Base-by-base conservation (phyloP, 2,797 vertebrate species). In the Acanthis flammea region DNA sequence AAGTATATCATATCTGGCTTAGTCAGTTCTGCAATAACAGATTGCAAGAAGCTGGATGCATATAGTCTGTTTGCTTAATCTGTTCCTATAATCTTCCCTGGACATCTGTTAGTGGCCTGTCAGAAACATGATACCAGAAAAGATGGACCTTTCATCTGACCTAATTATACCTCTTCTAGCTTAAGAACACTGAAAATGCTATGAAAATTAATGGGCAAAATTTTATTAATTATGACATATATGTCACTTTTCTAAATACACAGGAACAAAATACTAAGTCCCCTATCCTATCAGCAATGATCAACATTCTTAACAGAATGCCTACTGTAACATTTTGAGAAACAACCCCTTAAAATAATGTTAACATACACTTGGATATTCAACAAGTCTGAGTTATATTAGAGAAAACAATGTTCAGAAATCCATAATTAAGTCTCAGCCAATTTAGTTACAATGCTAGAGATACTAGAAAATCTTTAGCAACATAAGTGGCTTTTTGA, bases 41-140 rank as follows among this genome's bases (percentile, higher is more conserved):
- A 92, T 15, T 91, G 70, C 83, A 85, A 88, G 88, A 91, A 89
- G 67, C 57, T 89, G 84, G 75, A 84, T 2, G 14, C 57, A 61
- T 25, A 70, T 8, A 51, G 33, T 73, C 71, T 54, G 33, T 37
- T 88, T 71, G 53, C 61, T 82, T 94, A 70, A 85, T 85, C 60
- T 86, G 44, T 54, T 92, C 53, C 51, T 73, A 73, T 55, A 60
- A 65, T 87, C 84, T 88, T 82, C 63, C 60, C 42, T 28, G 45
- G 78, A 92, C 87, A 94, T 92, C 84, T 94, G 92, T 45, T 96
- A 79, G 86, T 24, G 78, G 63, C 84, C 78, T 92, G 67, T 74
- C 89, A 94, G 91, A 94, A 94, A 88, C 48, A 37, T 0, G 42
- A 74, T 16, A 79, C n/a, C 53, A 90, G 51, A 80, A 93, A 66